Evolutionary conservation across 2,113 vertebrate species (phyloP).

Genomic region (Mastomys coucha): DNA sequence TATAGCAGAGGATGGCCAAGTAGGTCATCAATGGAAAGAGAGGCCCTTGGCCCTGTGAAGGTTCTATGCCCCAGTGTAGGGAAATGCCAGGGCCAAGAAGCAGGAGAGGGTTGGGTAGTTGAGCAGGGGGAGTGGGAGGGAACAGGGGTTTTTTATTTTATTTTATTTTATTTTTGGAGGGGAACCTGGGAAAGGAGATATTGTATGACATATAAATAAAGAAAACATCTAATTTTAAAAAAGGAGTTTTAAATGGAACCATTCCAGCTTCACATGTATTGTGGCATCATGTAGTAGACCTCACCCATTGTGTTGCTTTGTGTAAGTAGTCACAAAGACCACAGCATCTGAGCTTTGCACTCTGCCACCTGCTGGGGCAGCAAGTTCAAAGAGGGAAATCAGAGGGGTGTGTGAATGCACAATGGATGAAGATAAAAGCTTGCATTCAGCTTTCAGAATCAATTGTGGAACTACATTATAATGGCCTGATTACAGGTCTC

Average conservation of each 20-base stretch:
- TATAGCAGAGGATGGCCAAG: too few relatives aligned
- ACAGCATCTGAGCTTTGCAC: neutral
- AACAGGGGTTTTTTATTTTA: too few relatives aligned
- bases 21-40: too few relatives aligned
- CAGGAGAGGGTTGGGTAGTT: too few relatives aligned
- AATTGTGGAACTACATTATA: constrained; percentile 15
- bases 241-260: neutral
- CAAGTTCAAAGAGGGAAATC: neutral
- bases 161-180: too few relatives aligned
- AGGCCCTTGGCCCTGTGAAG: too few relatives aligned
- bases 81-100: too few relatives aligned
- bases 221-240: neutral
- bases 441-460: constrained; percentile 43
- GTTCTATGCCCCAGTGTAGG: too few relatives aligned
- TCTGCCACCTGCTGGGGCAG: constrained; percentile 1
- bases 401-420: neutral
- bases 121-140: too few relatives aligned
- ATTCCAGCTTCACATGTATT: neutral
- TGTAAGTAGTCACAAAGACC: neutral
- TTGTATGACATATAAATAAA: too few relatives aligned
- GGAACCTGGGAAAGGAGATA: too few relatives aligned
- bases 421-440: constrained; percentile 35
- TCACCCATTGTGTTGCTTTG: neutral
- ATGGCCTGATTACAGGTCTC: constrained; percentile 25
- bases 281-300: neutral